Evolutionary conservation across 2,113 vertebrate genomes (phyloP).

Genomic region (Tetrao urogallus): DNA sequence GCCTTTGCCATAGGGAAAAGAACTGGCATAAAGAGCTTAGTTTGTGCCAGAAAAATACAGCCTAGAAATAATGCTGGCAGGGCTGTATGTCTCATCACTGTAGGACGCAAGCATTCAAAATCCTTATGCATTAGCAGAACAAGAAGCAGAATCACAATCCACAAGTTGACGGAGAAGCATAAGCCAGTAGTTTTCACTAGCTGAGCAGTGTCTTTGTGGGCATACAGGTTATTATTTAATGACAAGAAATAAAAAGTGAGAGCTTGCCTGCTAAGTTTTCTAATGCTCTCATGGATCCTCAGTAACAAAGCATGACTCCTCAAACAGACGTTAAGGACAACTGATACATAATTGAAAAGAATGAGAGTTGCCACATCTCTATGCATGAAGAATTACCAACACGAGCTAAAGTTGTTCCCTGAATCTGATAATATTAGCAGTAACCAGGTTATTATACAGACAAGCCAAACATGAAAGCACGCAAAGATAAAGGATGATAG

Average conservation of each 20-base stretch:
- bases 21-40: not conserved
- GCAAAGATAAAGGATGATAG: conserved; percentile 23
- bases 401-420: conserved; percentile 19
- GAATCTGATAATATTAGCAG: conserved; percentile 65
- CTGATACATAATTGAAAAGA: conserved; percentile 39
- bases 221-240: not conserved
- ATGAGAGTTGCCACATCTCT: conserved; percentile 36
- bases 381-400: conserved; percentile 32
- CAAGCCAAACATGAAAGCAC: conserved; percentile 35
- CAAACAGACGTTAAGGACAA: conserved; percentile 33
- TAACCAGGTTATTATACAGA: conserved; percentile 42
- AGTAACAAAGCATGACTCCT: conserved; percentile 30
- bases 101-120: conserved; percentile 43
- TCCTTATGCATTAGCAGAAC: not conserved
- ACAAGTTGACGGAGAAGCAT: not conserved
- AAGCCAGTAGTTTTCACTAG: not conserved
- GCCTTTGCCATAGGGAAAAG: conserved; percentile 62
- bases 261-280: conserved; percentile 47
- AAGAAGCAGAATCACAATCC: not conserved
- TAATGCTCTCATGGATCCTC: conserved; percentile 1
- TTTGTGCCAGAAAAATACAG: conserved; percentile 51
- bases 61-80: conserved; percentile 35
- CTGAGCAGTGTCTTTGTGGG: not conserved
- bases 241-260: conserved; percentile 43
- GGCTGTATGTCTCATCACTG: conserved; percentile 40